A percentile compares a stretch with the other conserved stretches of the same genome.
Evolutionary conservation across 2,888 invertebrate species (phyloP).

Genomic region (Gari tellinella): DNA sequence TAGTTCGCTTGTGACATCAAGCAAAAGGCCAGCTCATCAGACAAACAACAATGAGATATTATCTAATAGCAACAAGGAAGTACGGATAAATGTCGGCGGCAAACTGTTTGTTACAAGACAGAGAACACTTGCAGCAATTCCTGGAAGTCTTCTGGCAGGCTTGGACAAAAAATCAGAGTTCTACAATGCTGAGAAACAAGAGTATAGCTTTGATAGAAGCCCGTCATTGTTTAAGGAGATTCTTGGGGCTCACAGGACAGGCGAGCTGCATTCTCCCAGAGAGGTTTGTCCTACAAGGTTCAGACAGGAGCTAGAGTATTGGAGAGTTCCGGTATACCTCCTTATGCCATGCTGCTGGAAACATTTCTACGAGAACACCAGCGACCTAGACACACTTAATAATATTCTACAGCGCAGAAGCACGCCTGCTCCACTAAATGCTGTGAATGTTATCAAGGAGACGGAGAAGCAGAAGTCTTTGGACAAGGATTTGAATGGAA

Average conservation of each 20-base stretch:
- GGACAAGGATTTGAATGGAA: too few species aligned
- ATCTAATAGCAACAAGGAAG: background rate
- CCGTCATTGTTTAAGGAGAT: conserved; percentile 46
- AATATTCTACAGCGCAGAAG: background rate
- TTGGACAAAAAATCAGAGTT: conserved; percentile 1
- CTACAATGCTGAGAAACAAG: conserved; percentile 2
- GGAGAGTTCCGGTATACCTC: conserved; percentile 2
- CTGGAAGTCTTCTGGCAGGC: conserved; percentile 1
- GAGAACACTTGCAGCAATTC: background rate
- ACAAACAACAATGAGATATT: too few species aligned
- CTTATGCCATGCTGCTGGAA: conserved; percentile 17
- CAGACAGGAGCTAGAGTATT: conserved; percentile 11
- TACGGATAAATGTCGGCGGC: conserved; percentile 2
- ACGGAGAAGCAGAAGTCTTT: too few species aligned
- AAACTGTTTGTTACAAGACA: background rate
- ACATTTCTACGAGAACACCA: background rate
- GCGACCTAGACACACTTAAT: background rate
- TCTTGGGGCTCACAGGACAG: conserved; percentile 11
- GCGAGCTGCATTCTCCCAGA: conserved; percentile 8
- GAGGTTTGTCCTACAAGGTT: conserved; percentile 11
- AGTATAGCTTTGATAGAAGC: conserved; percentile 54
- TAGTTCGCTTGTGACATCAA: too few species aligned
- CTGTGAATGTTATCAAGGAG: too few species aligned
- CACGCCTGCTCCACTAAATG: too few species aligned
- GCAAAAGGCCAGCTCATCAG: too few species aligned